These are phyloP conservation scores for Antigone vipio DNA, from an alignment of 2,113 vertebrate genomes.

Conservation along the genomic window DNA sequence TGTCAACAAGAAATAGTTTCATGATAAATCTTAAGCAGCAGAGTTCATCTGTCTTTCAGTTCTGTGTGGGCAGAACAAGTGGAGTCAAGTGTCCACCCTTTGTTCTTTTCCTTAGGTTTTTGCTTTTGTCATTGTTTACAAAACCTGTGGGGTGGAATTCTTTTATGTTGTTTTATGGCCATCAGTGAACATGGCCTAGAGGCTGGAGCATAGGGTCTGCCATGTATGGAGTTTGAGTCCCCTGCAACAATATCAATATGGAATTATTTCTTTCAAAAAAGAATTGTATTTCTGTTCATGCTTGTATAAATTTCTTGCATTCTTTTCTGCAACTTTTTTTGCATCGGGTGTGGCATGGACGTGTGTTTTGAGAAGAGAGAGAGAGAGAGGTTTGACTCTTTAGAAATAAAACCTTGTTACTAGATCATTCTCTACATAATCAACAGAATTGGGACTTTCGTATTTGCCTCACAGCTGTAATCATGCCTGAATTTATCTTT, in stretches of 20 bases:
- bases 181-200: background rate
- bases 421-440: background rate
- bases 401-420: background rate
- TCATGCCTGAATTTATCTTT: conserved; percentile 11
- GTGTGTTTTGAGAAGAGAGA: background rate
- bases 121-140: background rate
- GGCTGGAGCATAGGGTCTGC: background rate
- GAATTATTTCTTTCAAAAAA: background rate
- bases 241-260: background rate
- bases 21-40: background rate
- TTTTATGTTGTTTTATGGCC: background rate
- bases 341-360: background rate
- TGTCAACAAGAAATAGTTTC: background rate
- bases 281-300: rapidly evolving
- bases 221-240: background rate
- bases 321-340: background rate
- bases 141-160: rapidly evolving
- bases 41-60: background rate
- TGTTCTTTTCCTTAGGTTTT: background rate
- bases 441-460: background rate
- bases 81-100: background rate
- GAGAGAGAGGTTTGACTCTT: background rate
- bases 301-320: background rate
- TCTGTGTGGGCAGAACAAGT: background rate
- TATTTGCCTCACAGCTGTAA: conserved; percentile 19